Conservation (phyloP, 2,888 invertebrate genomes). For the Diplolepis rosae region DNA sequence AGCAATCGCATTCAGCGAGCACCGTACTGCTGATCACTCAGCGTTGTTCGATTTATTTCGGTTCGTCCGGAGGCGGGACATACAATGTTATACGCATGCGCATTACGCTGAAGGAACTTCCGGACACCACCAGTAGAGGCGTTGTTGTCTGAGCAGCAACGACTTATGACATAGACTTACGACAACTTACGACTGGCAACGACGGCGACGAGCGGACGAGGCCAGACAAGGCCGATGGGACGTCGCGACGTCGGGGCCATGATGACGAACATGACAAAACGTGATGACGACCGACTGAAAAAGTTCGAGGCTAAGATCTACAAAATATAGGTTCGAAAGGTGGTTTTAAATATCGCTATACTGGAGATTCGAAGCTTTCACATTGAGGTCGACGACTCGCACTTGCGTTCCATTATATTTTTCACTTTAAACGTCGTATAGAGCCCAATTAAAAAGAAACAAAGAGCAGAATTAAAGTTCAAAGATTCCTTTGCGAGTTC, state of each 20-base stretch:
- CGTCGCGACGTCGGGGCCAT: too few species aligned
- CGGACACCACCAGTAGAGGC: constrained; percentile 63
- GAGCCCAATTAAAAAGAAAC: not conserved
- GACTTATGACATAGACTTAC: not conserved
- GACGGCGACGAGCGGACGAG: not conserved
- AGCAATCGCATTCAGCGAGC: constrained; percentile 64
- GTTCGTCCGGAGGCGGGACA: constrained; percentile 63
- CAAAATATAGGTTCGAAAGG: too few species aligned
- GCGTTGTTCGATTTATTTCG: constrained; percentile 73
- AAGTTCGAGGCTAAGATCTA: too few species aligned
- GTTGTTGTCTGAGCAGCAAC: constrained; percentile 34
- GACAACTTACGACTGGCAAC: not conserved
- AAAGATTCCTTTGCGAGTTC: not conserved
- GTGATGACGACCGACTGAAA: too few species aligned
- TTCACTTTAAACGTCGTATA: not conserved
- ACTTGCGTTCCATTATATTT: constrained; percentile 14
- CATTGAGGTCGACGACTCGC: constrained; percentile 25
- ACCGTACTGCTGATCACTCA: constrained; percentile 67
- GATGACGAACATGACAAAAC: too few species aligned
- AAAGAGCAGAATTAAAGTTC: constrained; percentile 10
- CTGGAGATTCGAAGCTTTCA: constrained; percentile 2
- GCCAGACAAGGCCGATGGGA: not conserved
- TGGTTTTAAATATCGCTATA: not conserved
- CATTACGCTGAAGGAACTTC: constrained; percentile 48
- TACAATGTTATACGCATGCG: constrained; percentile 45